Conservation (phyloP, 2,113 vertebrate species). For the Synchiropus splendidus region DNA sequence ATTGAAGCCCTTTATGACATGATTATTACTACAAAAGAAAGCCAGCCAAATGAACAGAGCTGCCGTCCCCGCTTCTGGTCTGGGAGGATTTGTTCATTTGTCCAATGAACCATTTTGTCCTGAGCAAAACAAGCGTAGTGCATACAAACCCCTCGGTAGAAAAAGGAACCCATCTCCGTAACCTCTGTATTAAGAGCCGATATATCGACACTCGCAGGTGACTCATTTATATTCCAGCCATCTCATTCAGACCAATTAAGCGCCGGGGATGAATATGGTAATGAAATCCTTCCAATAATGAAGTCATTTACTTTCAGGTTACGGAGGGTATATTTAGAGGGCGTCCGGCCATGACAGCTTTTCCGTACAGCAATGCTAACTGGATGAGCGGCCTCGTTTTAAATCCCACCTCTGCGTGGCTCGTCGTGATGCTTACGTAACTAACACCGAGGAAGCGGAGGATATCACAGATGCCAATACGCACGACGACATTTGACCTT, state of each 20-base stretch:
- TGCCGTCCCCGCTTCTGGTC: conserved; percentile 39
- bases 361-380: too few relatives aligned
- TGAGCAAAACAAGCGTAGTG: conserved; percentile 64
- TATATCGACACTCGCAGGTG: conserved; percentile 3
- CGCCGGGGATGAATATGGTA: conserved; percentile 15
- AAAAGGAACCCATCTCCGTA: too few relatives aligned
- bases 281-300: conserved; percentile 12
- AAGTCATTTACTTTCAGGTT: conserved; percentile 16
- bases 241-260: conserved; percentile 12
- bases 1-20: conserved; percentile 61
- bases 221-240: conserved; percentile 4
- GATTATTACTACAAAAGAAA: conserved; percentile 20
- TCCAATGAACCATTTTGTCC: conserved; percentile 51
- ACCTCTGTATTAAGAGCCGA: too few relatives aligned
- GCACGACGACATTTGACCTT: conserved; percentile 64
- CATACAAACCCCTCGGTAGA: conserved; percentile 36
- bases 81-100: conserved; percentile 31
- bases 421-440: conserved; percentile 36
- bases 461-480: conserved; percentile 61
- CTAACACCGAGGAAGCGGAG: conserved; percentile 55
- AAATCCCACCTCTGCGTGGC: conserved; percentile 18
- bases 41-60: conserved; percentile 42
- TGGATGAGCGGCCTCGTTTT: too few relatives aligned
- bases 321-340: conserved; percentile 23
- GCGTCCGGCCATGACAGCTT: conserved; percentile 22